Conservation (phyloP, 1,140 invertebrate species). For the Drosophila ananassae region DNA sequence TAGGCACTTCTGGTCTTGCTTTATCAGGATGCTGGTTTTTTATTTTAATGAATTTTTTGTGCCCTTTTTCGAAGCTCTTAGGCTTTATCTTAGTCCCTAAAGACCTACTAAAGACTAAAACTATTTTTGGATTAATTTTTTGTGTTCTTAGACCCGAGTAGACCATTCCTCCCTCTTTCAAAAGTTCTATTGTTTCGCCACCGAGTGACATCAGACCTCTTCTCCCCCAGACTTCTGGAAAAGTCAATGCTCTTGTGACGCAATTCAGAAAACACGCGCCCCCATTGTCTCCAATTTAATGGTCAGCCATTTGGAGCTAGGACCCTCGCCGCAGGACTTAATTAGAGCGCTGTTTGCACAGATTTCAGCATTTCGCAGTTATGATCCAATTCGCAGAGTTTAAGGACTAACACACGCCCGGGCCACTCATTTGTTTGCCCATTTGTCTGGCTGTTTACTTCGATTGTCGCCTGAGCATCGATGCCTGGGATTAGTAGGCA, state of each 20-base stretch:
- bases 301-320: constrained; percentile 28
- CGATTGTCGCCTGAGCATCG: constrained; percentile 70
- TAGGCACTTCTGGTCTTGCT: constrained; percentile 30
- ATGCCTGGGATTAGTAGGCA: constrained; percentile 67
- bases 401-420: constrained; percentile 70
- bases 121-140: no score
- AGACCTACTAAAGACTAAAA: no score
- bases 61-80: background rate
- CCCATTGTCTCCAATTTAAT: constrained; percentile 48
- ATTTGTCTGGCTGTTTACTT: constrained; percentile 72
- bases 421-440: constrained; percentile 70
- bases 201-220: constrained; percentile 19
- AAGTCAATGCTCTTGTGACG: constrained; percentile 22
- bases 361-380: constrained; percentile 71
- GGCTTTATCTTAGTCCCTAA: background rate
- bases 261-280: constrained; percentile 48
- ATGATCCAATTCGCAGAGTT: constrained; percentile 75
- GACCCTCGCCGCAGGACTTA: constrained; percentile 69
- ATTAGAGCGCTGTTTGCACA: constrained; percentile 77
- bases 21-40: constrained; percentile 17
- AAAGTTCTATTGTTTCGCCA: background rate
- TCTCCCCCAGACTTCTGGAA: background rate
- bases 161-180: background rate
- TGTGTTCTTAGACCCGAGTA: no score
- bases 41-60: constrained; percentile 3